phyloP scores from a whole-genome alignment of 2,797 vertebrate genomes.

The Sciurus vulgaris region DNA sequence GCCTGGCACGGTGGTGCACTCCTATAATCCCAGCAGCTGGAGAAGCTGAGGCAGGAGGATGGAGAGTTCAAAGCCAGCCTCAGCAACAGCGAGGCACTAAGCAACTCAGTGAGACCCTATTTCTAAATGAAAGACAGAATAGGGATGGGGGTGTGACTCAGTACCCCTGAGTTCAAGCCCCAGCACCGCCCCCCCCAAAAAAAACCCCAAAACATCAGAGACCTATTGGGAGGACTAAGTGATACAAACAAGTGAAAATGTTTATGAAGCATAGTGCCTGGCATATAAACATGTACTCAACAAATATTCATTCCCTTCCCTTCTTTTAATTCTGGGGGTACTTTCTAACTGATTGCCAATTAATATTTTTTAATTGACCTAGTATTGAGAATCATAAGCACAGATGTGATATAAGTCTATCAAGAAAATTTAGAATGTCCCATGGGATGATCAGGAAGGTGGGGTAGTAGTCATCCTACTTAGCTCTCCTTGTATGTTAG shows the following conservation, averaged over 20 bases:
- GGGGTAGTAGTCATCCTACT: neutral
- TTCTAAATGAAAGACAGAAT: too few relatives aligned
- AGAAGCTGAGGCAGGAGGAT: too few relatives aligned
- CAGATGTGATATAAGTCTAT: neutral
- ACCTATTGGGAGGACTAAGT: neutral
- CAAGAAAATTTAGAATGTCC: constrained; percentile 27
- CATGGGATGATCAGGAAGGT: neutral
- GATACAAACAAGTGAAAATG: neutral
- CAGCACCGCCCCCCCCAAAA: too few relatives aligned
- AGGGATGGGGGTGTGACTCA: too few relatives aligned
- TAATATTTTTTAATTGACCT: neutral
- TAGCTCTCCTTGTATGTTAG: neutral
- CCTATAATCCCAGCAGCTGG: too few relatives aligned
- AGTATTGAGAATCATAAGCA: neutral
- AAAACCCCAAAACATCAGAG: neutral
- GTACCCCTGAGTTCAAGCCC: too few relatives aligned
- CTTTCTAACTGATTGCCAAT: neutral
- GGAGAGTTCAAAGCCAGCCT: too few relatives aligned
- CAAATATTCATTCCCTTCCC: neutral
- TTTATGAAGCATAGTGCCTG: neutral
- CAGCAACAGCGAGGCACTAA: too few relatives aligned
- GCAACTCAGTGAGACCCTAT: too few relatives aligned
- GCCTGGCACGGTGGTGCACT: too few relatives aligned
- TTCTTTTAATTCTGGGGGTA: neutral
- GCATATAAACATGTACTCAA: neutral